phyloP scores from a whole-genome alignment of 92 coral and sea anemone genomes.

The Desmophyllum pertusum region DNA sequence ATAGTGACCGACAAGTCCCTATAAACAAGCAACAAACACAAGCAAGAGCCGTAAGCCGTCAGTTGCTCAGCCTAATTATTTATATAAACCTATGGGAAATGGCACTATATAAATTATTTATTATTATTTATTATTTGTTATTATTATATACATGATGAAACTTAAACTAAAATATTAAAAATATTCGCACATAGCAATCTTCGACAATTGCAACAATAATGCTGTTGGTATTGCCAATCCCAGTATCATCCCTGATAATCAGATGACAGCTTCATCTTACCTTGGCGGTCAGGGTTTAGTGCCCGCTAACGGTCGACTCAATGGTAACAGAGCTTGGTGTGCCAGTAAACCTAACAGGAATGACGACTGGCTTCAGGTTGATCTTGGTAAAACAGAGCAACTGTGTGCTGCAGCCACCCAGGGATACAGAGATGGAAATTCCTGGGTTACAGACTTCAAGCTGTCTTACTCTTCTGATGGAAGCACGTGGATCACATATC shows the following conservation, averaged over 20 bases:
- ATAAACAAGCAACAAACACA: no score
- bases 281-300: background rate
- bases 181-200: no score
- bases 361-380: slow-evolving; percentile 30
- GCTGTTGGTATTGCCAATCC: no score
- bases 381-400: background rate
- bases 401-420: background rate
- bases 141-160: no score
- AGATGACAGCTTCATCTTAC: slow-evolving; percentile 13
- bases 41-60: no score
- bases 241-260: slow-evolving; percentile 4
- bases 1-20: no score
- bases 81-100: no score
- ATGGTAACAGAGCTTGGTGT: slow-evolving; percentile 19
- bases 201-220: no score
- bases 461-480: slow-evolving; percentile 9
- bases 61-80: no score
- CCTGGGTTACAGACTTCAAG: slow-evolving; percentile 18
- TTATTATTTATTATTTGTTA: no score
- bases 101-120: no score
- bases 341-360: background rate
- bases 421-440: background rate
- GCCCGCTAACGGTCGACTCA: slow-evolving; percentile 20
- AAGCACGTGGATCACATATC: background rate
- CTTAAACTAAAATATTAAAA: no score